These are phyloP conservation scores for Orius insidiosus DNA, from an alignment of 1,140 invertebrate genomes.

Conservation along the genomic window DNA sequence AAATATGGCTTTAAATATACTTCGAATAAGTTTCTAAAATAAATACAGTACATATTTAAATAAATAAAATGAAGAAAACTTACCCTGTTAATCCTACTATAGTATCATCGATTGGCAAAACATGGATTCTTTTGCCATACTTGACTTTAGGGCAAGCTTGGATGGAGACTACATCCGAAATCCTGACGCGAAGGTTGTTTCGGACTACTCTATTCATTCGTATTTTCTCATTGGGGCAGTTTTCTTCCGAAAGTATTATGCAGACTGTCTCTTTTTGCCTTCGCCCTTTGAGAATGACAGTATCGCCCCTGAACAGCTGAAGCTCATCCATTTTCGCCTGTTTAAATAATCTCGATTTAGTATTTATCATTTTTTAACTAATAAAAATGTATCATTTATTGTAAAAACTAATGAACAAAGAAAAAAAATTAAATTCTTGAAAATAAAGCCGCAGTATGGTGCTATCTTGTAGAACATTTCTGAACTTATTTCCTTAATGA, in stretches of 20 bases:
- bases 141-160: conserved; percentile 93
- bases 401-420: too few relatives aligned
- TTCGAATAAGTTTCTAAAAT: conserved; percentile 79
- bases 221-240: conserved; percentile 92
- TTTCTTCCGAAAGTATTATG: conserved; percentile 93
- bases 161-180: conserved; percentile 90
- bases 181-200: conserved; percentile 90
- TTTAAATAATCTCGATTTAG: background rate
- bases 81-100: conserved; percentile 95
- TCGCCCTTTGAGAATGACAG: conserved; percentile 93
- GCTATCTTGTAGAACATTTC: too few relatives aligned
- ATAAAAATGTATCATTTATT: background rate
- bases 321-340: conserved; percentile 98
- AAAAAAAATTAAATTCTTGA: too few relatives aligned
- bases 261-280: conserved; percentile 95
- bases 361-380: background rate
- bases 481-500: too few relatives aligned
- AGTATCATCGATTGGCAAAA: conserved; percentile 97
- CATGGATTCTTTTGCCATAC: conserved; percentile 95
- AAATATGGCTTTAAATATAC: conserved; percentile 99
- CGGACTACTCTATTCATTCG: conserved; percentile 96
- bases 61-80: conserved; percentile 22
- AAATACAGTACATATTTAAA: conserved; percentile 18
- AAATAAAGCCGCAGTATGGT: too few relatives aligned
- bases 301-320: conserved; percentile 93